Percentiles rank a stretch among this genome's conserved stretches.
Evolutionary conservation across 2,113 vertebrate species (phyloP).

Genomic region (Potamarius usumacintae): DNA sequence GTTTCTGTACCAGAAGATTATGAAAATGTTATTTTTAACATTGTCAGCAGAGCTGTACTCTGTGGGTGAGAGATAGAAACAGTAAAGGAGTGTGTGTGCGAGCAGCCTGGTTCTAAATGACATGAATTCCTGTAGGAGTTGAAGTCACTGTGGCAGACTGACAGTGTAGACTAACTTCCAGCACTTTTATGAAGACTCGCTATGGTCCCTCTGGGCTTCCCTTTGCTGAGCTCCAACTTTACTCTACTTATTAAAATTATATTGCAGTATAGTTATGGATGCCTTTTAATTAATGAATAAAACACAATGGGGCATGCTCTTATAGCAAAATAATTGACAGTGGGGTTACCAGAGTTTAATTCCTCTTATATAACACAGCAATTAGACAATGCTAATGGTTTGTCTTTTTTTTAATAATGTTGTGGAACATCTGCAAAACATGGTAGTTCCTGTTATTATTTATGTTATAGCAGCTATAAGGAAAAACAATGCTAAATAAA

Average conservation of each 20-base stretch:
- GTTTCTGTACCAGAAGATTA: slow-evolving; percentile 21
- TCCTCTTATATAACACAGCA: not conserved
- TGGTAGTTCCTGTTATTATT: not conserved
- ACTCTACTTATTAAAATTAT: slow-evolving; percentile 30
- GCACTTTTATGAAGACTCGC: slow-evolving; percentile 35
- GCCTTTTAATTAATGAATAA: not conserved
- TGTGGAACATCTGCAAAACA: not conserved
- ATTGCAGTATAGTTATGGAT: not conserved
- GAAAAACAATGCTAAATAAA: not conserved
- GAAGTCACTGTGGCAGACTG: not conserved
- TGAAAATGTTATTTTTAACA: slow-evolving; percentile 38
- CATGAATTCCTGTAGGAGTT: slow-evolving; percentile 26
- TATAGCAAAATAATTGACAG: not conserved
- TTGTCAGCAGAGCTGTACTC: slow-evolving; percentile 18
- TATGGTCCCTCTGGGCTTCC: slow-evolving; percentile 15
- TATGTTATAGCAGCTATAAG: not conserved
- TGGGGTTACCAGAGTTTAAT: not conserved
- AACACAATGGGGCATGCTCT: not conserved
- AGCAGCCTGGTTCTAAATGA: slow-evolving; percentile 1
- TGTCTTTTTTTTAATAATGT: not conserved
- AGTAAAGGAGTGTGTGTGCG: not conserved
- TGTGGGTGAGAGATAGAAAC: slow-evolving; percentile 13
- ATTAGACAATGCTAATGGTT: not conserved
- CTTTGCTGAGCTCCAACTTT: not conserved
- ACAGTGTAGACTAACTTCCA: slow-evolving; percentile 2